Conservation (phyloP, 2,797 vertebrate species). For the Amniataba percoides region DNA sequence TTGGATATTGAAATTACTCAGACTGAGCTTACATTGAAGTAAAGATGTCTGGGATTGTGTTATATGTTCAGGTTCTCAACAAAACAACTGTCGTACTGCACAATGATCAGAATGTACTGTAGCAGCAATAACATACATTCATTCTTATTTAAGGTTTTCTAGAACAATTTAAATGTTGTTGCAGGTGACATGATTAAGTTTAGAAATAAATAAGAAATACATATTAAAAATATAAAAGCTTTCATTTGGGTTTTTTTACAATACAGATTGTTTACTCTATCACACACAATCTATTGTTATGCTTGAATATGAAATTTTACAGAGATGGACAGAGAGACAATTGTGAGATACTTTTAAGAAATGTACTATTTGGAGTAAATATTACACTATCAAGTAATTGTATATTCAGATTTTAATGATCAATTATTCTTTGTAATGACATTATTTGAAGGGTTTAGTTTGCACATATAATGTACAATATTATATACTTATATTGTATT, state of each 20-base stretch:
- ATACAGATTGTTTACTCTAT: neutral
- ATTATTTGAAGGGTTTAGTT: neutral
- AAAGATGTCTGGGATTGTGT: neutral
- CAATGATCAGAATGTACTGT: neutral
- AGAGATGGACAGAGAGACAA: neutral
- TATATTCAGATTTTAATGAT: neutral
- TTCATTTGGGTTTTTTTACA: neutral
- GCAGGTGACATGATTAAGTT: slow-evolving; percentile 16
- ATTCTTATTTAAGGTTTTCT: neutral
- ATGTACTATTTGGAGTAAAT: neutral
- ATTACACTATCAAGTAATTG: neutral
- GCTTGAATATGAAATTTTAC: slow-evolving; percentile 1
- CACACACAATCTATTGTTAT: neutral
- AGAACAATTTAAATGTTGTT: slow-evolving; percentile 8
- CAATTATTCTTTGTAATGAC: slow-evolving; percentile 2
- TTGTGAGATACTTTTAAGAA: slow-evolving; percentile 2
- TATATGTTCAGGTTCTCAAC: neutral
- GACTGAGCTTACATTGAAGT: neutral
- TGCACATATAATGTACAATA: neutral
- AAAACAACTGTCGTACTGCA: neutral
- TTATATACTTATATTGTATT: no score
- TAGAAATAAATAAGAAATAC: slow-evolving; percentile 28
- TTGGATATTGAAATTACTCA: neutral
- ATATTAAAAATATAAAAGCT: slow-evolving; percentile 26
- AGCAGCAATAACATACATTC: neutral